These are phyloP conservation scores for Chirona hameri DNA, from an alignment of 2,888 invertebrate genomes.

Conservation along the genomic window DNA sequence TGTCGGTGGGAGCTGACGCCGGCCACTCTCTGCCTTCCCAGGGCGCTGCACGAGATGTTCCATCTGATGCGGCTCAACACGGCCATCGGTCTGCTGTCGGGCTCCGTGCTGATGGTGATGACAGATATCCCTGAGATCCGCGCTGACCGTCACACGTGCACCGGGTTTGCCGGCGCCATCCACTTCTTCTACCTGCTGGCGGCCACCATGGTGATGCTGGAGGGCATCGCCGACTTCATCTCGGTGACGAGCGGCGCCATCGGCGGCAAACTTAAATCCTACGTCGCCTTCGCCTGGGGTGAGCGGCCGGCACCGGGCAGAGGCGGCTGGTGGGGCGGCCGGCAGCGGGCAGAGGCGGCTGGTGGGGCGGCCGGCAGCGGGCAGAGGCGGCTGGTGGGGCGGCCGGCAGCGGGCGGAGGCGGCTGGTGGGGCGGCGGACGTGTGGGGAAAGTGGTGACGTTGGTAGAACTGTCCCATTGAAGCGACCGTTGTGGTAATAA, in stretches of 20 bases:
- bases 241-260: slow-evolving; percentile 40
- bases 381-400: no score
- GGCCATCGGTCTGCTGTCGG: slow-evolving; percentile 40
- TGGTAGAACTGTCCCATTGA: no score
- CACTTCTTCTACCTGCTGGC: slow-evolving; percentile 39
- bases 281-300: slow-evolving; percentile 37
- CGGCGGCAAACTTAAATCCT: slow-evolving; percentile 37
- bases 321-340: no score
- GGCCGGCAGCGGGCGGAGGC: no score
- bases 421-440: no score
- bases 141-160: slow-evolving; percentile 37
- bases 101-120: slow-evolving; percentile 41
- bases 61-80: slow-evolving; percentile 43
- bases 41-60: slow-evolving; percentile 43
- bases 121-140: slow-evolving; percentile 40
- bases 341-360: no score
- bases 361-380: no score
- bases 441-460: no score
- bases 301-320: not conserved
- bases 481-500: no score
- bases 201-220: slow-evolving; percentile 35
- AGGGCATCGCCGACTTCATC: slow-evolving; percentile 37
- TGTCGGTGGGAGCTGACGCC: not conserved
- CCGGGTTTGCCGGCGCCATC: slow-evolving; percentile 36
- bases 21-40: slow-evolving; percentile 31